Conservation (phyloP, 2,888 invertebrate genomes). For the Melinopterus prodromus region DNA sequence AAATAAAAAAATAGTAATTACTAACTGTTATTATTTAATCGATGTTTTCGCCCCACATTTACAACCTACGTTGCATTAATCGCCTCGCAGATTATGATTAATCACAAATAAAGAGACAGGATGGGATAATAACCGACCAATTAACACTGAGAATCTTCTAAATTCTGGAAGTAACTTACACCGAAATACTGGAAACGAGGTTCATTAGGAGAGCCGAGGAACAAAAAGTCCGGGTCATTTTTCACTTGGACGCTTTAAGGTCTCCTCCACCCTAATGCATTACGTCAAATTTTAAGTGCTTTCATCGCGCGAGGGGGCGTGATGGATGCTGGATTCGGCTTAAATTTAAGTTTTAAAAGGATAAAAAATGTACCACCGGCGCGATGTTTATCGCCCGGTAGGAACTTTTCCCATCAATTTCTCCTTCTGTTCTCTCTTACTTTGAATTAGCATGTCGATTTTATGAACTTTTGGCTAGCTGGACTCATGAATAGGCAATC, state of each 20-base stretch:
- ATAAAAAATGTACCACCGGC: slow-evolving; percentile 4
- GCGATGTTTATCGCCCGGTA: background rate
- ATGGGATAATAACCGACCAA: background rate
- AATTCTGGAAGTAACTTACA: background rate
- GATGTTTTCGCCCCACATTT: too few relatives aligned
- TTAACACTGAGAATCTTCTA: background rate
- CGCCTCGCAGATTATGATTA: background rate
- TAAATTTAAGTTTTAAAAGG: background rate
- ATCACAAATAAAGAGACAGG: background rate
- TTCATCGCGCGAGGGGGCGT: background rate
- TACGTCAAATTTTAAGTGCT: slow-evolving; percentile 4
- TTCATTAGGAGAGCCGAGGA: background rate
- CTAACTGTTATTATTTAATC: too few relatives aligned
- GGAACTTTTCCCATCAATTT: background rate
- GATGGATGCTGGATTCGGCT: background rate
- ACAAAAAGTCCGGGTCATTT: background rate
- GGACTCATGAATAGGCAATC: background rate
- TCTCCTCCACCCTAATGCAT: background rate
- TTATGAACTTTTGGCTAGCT: background rate
- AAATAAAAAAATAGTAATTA: too few relatives aligned
- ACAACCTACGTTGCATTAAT: too few relatives aligned
- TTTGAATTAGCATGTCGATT: background rate
- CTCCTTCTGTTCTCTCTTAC: background rate
- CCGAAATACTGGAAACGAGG: background rate
- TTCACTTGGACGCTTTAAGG: background rate